Base-by-base conservation (phyloP, 1,140 invertebrate genomes). In the Zaprionus nigranus region DNA sequence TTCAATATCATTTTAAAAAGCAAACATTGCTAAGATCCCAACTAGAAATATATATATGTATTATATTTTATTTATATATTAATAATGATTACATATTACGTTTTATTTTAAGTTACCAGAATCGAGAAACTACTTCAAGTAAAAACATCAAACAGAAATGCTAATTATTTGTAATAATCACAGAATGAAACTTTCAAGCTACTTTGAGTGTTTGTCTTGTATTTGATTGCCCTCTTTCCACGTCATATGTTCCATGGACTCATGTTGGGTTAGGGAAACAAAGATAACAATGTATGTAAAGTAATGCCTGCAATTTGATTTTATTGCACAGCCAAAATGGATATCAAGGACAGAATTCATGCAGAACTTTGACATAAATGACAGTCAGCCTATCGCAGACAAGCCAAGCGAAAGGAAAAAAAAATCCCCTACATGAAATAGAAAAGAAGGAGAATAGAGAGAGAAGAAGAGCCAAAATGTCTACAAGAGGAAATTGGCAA, bases 311-410 rank as follows among this genome's bases (percentile, higher is more conserved):
- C 24, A 12, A 66, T 38, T 66, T 66, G 43, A 72, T 66, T 65
- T 72, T 73, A 73, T 60, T 67, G 63, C 54, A 40, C 15, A 30
- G 54, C 22, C 26, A 28, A 58, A 38, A 38, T 7, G 17, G 9
- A 57, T 74, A 49, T 62, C n/a, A 51, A 30, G 56, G 24, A 34
- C 53, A 51, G 7, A 24, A 12, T 68, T 65, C 59, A 38, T 56
- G 51, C 62, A 64, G 70, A 65, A 79, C 63, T 68, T 70, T 70
- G 53, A 75, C 66, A 75, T 53, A 68, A 57, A 43, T 43, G 38
- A 22, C 34, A 59, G 20, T 15, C 64, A 20, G 54, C 43, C 63
- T 56, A 28, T 30, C 24, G 15, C 11, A 63, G 28, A 9, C 34
- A 67, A 34, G 34, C 28, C 34, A 36, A 57, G 49, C 24, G 56